Percentiles rank a stretch among this genome's conserved stretches.
These are phyloP conservation scores for Dicyrtoma fusca DNA, from an alignment of 2,888 invertebrate genomes.

Conservation along the genomic window DNA sequence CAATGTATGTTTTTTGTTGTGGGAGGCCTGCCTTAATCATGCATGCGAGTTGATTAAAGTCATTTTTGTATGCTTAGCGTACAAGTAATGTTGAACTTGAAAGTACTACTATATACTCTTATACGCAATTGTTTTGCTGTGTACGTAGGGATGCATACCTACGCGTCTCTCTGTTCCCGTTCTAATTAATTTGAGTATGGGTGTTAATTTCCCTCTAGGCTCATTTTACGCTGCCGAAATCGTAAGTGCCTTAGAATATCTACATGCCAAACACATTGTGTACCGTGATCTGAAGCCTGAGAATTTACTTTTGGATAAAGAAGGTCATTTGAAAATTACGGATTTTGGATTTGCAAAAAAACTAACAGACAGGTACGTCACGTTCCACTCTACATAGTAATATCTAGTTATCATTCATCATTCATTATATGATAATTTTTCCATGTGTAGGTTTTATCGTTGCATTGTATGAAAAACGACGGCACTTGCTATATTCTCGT, in stretches of 20 bases:
- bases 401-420: too few relatives aligned
- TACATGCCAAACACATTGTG: slow-evolving; percentile 85
- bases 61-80: background rate
- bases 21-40: background rate
- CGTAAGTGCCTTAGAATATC: slow-evolving; percentile 88
- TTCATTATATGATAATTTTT: too few relatives aligned
- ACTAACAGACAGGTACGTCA: slow-evolving; percentile 75
- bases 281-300: slow-evolving; percentile 92
- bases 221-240: slow-evolving; percentile 96
- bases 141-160: too few relatives aligned
- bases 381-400: too few relatives aligned
- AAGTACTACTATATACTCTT: too few relatives aligned
- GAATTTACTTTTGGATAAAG: slow-evolving; percentile 86
- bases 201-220: slow-evolving; percentile 61
- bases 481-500: too few relatives aligned
- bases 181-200: background rate
- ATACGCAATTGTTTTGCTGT: too few relatives aligned
- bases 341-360: slow-evolving; percentile 98
- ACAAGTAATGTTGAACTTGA: background rate
- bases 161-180: too few relatives aligned
- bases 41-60: background rate
- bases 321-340: slow-evolving; percentile 95
- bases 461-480: too few relatives aligned
- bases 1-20: too few relatives aligned
- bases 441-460: too few relatives aligned